A percentile compares a stretch with the other conserved stretches of the same genome.
Evolutionary conservation across 2,888 invertebrate genomes (phyloP).

Genomic region (Thysanoteuthis rhombus): DNA sequence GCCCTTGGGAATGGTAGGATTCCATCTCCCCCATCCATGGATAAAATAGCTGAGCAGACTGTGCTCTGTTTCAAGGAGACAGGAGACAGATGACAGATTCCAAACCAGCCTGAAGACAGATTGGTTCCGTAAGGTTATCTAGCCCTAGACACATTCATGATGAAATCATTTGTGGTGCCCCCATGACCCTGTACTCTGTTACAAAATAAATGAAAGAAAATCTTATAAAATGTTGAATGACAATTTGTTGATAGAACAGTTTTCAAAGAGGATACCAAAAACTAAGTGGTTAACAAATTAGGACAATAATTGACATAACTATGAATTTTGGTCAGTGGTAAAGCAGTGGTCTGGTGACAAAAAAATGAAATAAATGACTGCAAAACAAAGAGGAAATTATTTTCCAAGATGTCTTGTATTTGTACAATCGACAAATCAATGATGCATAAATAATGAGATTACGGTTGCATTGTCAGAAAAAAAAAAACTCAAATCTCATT

Average conservation of each 20-base stretch:
- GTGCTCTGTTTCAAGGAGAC: no score
- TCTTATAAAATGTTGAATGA: background rate
- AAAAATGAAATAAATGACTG: no score
- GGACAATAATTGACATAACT: background rate
- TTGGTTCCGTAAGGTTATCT: no score
- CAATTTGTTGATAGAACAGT: background rate
- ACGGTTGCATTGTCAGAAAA: background rate
- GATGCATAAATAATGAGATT: background rate
- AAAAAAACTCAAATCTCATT: background rate
- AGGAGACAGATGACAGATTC: no score
- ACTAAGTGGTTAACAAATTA: background rate
- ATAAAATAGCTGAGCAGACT: no score
- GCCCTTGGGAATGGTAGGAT: no score
- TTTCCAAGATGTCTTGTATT: background rate
- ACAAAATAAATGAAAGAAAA: no score
- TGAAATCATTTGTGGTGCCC: no score
- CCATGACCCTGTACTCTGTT: no score
- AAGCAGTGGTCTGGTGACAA: background rate
- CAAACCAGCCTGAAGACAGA: no score
- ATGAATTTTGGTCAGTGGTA: background rate
- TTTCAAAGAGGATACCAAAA: background rate
- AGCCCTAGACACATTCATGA: no score
- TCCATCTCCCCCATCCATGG: no score
- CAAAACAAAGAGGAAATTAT: background rate
- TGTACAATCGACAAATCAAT: background rate